Evolutionary conservation across 2,888 invertebrate genomes (phyloP), one percentile per base, ranked within the genome.

Genomic region (Griposia aprilina): DNA sequence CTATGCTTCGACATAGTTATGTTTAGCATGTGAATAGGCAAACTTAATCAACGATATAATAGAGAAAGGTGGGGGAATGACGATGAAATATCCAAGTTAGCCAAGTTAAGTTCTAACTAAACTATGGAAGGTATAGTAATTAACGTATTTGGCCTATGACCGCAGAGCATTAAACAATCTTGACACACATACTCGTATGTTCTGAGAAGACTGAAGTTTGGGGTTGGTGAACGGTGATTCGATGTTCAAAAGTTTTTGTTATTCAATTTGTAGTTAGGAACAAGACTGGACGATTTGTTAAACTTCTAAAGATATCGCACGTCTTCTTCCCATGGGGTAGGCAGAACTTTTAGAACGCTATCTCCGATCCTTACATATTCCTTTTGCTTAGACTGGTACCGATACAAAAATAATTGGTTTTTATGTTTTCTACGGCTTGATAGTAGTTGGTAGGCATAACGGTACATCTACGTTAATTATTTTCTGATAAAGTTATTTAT

Each of bases 1-100:
- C 78, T 63, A 36, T 67, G 65, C 69, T 60, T 59, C 26, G 59
- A 48, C 74, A 77, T 70, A 80, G 69, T 67, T 73, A 48, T 75
- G 30, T 60, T 45, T 23, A 60, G 26, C 68, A 75, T 74, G 59
- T 62, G 72, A 82, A 85, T 67, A 66, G 78, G 41, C 57, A 76
- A 81, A 69, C 30, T 3, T 76, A 68, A 84, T 86, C 78, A 76
- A 70, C 73, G 67, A 62, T 69, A 77, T 71, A 80, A 75, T 76
- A 69, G 60, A 57, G 26, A 13, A 26, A 55, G 71, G 68, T 62
- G 65, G 59, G 63, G 55, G 59, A 26, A 62, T 73, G 86, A 59
- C 41, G 63, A 67, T 15, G 41, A 71, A 78, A 75, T 74, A 82
- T 73, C 52, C 57, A 81, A 77, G 62, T 69, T 66, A 55, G 59